Conservation (phyloP, 1,140 invertebrate genomes). For the Anastrepha obliqua region DNA sequence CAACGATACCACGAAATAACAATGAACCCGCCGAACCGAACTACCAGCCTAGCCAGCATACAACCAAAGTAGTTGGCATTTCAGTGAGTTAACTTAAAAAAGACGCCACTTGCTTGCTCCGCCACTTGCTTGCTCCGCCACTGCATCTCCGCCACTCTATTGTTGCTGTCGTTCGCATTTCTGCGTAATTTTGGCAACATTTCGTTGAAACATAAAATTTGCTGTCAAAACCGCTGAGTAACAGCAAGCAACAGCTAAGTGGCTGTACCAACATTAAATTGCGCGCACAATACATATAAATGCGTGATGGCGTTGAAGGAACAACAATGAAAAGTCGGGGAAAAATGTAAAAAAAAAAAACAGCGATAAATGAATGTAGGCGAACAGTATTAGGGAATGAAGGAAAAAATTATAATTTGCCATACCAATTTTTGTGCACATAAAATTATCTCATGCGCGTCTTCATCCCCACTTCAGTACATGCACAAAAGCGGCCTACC, state of each 20-base stretch:
- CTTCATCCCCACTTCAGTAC: neutral
- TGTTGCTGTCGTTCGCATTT: no score
- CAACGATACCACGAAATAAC: constrained; percentile 3
- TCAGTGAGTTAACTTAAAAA: neutral
- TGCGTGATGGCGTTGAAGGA: neutral
- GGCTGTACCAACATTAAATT: constrained; percentile 13
- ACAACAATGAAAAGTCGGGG: neutral
- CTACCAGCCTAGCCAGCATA: neutral
- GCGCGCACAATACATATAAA: neutral
- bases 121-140: neutral
- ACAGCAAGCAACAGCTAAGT: neutral
- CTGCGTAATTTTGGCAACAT: constrained; percentile 16
- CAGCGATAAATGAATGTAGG: neutral
- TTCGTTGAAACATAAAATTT: constrained; percentile 37
- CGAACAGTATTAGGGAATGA: neutral
- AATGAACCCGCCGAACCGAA: neutral
- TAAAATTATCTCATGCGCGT: neutral
- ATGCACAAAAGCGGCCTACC: neutral
- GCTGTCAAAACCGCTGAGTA: neutral
- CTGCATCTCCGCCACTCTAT: neutral
- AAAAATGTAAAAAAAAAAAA: neutral
- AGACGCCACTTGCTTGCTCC: neutral
- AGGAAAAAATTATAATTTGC: neutral
- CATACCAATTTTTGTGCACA: no score
- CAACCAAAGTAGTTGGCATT: neutral